These are phyloP conservation scores for Cephalopachus bancanus DNA, from an alignment of 2,797 vertebrate genomes.

Conservation along the genomic window DNA sequence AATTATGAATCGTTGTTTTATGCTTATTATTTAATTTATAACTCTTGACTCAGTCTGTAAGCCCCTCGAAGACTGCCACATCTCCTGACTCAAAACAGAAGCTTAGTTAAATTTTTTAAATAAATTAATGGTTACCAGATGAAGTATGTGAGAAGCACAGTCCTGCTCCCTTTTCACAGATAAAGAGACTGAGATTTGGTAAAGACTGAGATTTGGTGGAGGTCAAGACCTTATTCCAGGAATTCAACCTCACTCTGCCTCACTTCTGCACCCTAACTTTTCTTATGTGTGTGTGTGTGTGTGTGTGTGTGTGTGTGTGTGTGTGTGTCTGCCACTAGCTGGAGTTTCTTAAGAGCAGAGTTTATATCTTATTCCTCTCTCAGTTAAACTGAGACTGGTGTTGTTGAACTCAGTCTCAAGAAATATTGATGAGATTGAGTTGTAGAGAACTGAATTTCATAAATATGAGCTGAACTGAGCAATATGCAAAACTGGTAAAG, in stretches of 20 bases:
- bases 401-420: background rate
- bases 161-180: background rate
- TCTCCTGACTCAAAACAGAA: conserved; percentile 12
- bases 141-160: background rate
- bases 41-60: background rate
- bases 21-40: background rate
- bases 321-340: background rate
- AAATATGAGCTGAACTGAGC: conserved; percentile 27
- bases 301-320: background rate
- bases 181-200: background rate
- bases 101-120: background rate
- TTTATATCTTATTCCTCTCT: conserved; percentile 44
- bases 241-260: background rate
- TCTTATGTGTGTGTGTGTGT: background rate
- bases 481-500: conserved; percentile 44
- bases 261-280: background rate
- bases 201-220: background rate
- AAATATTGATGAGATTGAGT: conserved; percentile 44
- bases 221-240: background rate
- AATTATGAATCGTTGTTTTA: background rate
- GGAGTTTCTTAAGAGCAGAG: conserved; percentile 2
- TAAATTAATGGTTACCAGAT: background rate
- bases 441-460: conserved; percentile 49
- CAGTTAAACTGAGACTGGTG: background rate
- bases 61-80: background rate